Base-by-base conservation (phyloP, 2,113 vertebrate species). In the Platycercus adscitus region DNA sequence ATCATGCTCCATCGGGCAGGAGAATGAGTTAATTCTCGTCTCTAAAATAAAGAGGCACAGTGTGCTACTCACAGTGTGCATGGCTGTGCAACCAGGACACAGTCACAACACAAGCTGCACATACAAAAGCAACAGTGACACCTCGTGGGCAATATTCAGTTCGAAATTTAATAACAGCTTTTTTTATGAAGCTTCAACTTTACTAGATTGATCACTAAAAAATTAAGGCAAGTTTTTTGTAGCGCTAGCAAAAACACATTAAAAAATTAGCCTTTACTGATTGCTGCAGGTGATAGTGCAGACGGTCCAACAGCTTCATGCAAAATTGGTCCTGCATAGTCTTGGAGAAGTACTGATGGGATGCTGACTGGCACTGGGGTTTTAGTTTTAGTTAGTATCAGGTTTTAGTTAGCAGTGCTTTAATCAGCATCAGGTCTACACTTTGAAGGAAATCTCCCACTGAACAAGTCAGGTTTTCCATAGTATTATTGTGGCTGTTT, bases 81-180 rank as follows among this genome's bases (percentile, higher is more conserved):
- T 1, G 3, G 61, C 47, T 0, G 0, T 6, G 33, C 56, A 43
- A 14, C 19, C 4, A 5, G 2, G 0, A 12, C 70, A 18, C 14
- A 0, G 0, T 8, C 61, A 6, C 61, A 7, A 5, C 12, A 4
- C 0, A 0, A 28, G 31, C 55, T 12, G 17, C n/a, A 0, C 2
- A 0, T 6, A 53, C 28, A 93, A 80, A 95, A 92, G 39, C 95
- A 95, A 96, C 53, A 97, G 60, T 90, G 97, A 47, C 98, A 98
- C 88, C 98, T 97, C 63, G 96, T 96, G 98, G 96, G 50, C 41
- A 66, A 55, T 3, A 39, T 4, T 23, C 39, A 46, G 44, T 29
- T 13, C 64, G 25, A 28, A 20, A 56, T 31, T 8, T 6, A 89
- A 2, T n/a, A 28, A 41, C 28, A 0, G 0, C 9, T 58, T 73